Percentiles rank a stretch among this genome's conserved stretches.
Evolutionary conservation across 2,888 invertebrate species (phyloP).

Genomic region (Salpingus planirostris): DNA sequence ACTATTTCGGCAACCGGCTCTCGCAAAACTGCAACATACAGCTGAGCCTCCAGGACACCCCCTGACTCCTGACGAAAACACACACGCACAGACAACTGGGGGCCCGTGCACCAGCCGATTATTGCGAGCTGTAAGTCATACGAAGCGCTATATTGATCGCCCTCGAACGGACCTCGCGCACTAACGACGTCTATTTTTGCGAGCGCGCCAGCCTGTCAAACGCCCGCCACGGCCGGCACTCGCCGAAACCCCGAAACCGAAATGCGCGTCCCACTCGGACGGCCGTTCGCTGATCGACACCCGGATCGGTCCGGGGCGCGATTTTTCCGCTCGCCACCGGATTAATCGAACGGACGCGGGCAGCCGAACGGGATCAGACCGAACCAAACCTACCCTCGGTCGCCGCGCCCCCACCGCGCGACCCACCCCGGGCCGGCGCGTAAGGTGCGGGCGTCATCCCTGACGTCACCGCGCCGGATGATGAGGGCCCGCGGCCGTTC

Average conservation of each 20-base stretch:
- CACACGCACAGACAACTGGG: slow-evolving; percentile 10
- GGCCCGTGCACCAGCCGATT: slow-evolving; percentile 14
- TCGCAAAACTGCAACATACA: slow-evolving; percentile 7
- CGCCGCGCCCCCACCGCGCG: no score
- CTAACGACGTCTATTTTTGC: slow-evolving; percentile 15
- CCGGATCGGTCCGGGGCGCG: no score
- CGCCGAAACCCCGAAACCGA: slow-evolving; percentile 5
- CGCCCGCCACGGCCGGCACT: no score
- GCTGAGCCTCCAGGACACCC: slow-evolving; percentile 3
- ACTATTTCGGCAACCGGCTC: slow-evolving; percentile 7
- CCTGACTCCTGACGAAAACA: slow-evolving; percentile 9
- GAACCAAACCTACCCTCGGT: no score
- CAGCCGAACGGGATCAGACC: no score
- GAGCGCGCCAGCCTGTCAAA: slow-evolving; percentile 11
- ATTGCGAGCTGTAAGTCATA: slow-evolving; percentile 15
- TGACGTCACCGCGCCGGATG: slow-evolving; percentile 8
- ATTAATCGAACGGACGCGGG: no score
- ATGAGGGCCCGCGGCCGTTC: no score
- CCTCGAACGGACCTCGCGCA: slow-evolving; percentile 17
- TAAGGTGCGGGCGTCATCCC: slow-evolving; percentile 9
- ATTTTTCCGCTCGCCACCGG: no score
- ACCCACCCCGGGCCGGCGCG: no score
- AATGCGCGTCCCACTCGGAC: not conserved
- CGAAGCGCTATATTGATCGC: slow-evolving; percentile 18
- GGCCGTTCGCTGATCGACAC: no score